phyloP scores from a whole-genome alignment of 2,797 vertebrate genomes.

The Tarsius wallacei region DNA sequence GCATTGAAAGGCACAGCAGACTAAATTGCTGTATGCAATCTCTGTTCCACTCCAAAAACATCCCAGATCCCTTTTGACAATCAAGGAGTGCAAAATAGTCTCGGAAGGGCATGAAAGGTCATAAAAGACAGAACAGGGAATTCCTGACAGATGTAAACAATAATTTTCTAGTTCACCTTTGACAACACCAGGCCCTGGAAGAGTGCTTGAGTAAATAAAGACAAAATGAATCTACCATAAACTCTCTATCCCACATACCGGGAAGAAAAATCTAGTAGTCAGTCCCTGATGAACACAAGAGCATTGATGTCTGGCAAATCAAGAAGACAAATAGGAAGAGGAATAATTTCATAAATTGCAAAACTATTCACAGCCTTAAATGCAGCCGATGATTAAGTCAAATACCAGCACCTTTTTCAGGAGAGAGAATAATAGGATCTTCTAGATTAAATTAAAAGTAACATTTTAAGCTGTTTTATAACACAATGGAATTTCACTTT shows the following conservation, averaged over 20 bases:
- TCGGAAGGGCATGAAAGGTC: background rate
- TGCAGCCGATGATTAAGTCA: background rate
- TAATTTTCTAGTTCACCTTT: background rate
- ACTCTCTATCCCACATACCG: background rate
- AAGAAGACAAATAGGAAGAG: background rate
- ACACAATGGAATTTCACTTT: constrained; percentile 57
- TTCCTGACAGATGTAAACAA: constrained; percentile 26
- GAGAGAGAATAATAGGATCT: background rate
- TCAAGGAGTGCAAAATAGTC: background rate
- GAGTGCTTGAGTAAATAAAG: background rate
- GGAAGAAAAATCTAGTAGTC: background rate
- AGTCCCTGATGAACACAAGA: background rate
- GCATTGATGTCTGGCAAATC: background rate
- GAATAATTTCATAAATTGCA: background rate
- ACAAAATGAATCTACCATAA: background rate
- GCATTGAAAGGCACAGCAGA: background rate
- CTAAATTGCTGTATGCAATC: background rate
- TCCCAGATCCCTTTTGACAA: background rate
- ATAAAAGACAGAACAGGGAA: background rate
- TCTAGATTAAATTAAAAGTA: constrained; percentile 45
- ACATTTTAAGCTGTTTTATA: constrained; percentile 11
- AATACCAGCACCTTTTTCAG: background rate
- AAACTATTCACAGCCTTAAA: background rate
- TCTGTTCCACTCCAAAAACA: background rate
- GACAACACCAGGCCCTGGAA: background rate